A percentile compares a stretch with the other conserved stretches of the same genome.
Conservation (phyloP, 2,888 invertebrate species). For the Ypsolopha scabrella region DNA sequence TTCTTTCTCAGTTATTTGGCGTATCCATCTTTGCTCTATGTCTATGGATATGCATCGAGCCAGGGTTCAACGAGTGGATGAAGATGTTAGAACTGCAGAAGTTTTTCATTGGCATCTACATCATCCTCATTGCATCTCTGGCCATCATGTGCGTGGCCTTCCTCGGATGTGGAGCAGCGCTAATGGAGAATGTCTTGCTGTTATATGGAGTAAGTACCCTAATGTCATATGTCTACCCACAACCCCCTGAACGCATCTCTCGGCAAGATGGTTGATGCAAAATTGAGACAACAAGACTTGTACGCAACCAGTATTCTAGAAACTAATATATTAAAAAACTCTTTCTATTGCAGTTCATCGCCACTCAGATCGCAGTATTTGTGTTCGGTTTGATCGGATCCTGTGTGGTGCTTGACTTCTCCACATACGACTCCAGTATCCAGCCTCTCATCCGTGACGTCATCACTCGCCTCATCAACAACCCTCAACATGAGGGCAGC, state of each 20-base stretch:
- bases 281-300: too few species aligned
- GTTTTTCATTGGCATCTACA: constrained; percentile 88
- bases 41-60: constrained; percentile 85
- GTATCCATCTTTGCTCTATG: constrained; percentile 81
- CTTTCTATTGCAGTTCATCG: constrained; percentile 73
- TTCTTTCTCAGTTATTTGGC: constrained; percentile 77
- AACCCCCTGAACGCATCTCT: too few species aligned
- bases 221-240: not conserved
- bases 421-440: constrained; percentile 83
- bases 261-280: too few species aligned
- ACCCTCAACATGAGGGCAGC: constrained; percentile 78
- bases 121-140: constrained; percentile 79
- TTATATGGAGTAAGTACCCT: constrained; percentile 75
- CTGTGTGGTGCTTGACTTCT: constrained; percentile 82
- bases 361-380: constrained; percentile 78
- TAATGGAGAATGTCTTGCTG: constrained; percentile 79
- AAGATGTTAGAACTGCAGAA: constrained; percentile 77
- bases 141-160: constrained; percentile 82
- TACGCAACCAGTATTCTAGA: too few species aligned
- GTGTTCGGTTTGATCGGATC: constrained; percentile 79
- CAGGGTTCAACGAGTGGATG: constrained; percentile 87
- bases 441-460: constrained; percentile 81
- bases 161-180: constrained; percentile 85
- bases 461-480: constrained; percentile 79
- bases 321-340: too few species aligned